These are phyloP conservation scores for Xenopus borealis DNA, from an alignment of 2,113 vertebrate species.

Conservation along the genomic window DNA sequence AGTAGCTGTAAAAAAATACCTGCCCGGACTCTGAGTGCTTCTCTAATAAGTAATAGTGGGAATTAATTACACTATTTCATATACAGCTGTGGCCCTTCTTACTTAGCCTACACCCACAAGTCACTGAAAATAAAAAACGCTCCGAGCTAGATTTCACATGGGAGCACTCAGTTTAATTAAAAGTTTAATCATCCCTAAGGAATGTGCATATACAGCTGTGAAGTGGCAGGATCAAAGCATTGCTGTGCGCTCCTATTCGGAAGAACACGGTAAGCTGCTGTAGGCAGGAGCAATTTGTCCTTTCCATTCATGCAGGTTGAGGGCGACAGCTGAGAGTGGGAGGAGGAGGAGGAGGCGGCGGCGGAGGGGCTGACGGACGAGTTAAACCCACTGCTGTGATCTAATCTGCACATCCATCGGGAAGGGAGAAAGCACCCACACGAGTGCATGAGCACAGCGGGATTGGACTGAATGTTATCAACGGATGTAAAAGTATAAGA, in stretches of 20 bases:
- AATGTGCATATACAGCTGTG: not conserved
- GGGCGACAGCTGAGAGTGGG: not conserved
- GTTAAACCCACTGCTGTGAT: not conserved
- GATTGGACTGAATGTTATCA: too few species aligned
- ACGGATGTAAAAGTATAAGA: too few species aligned
- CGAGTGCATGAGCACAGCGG: too few species aligned
- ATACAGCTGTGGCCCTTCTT: too few species aligned
- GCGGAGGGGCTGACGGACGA: not conserved
- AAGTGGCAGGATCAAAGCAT: not conserved
- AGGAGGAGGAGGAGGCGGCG: not conserved
- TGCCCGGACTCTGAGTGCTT: too few species aligned
- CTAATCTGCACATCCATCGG: not conserved
- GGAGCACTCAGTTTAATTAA: not conserved
- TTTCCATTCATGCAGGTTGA: constrained; percentile 28
- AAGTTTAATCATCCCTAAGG: constrained; percentile 6
- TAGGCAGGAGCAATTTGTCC: not conserved
- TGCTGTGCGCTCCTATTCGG: not conserved
- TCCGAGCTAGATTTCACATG: not conserved
- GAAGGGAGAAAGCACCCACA: not conserved
- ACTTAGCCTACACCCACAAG: not conserved
- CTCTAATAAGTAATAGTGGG: too few species aligned
- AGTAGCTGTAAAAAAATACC: too few species aligned
- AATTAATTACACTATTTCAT: too few species aligned
- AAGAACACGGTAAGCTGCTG: constrained; percentile 6
- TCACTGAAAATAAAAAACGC: not conserved